phyloP scores from a whole-genome alignment of 2,888 invertebrate species.

The Mylabris sibirica region DNA sequence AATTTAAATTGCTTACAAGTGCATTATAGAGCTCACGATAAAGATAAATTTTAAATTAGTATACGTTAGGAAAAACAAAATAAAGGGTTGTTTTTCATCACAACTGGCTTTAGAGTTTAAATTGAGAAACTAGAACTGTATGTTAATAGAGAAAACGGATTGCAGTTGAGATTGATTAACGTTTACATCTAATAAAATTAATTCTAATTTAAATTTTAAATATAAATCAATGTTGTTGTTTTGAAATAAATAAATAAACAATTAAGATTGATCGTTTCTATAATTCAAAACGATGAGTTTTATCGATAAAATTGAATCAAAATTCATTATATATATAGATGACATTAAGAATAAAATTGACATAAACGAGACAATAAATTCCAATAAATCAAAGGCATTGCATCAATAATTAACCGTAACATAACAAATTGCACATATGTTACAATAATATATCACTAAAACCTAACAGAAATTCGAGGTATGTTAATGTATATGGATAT shows the following conservation, averaged over 20 bases:
- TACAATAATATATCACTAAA: constrained; percentile 46
- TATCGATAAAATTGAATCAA: constrained; percentile 6
- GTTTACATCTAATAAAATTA: neutral
- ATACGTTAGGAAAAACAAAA: too few species aligned
- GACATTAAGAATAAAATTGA: constrained; percentile 11
- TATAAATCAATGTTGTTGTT: too few species aligned
- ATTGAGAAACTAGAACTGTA: neutral
- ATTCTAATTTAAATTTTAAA: neutral
- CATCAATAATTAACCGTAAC: constrained; percentile 47
- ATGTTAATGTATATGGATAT: constrained; percentile 32
- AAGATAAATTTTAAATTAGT: too few species aligned
- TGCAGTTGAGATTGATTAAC: neutral
- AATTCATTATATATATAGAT: neutral
- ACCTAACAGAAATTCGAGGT: constrained; percentile 37
- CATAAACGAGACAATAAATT: constrained; percentile 27
- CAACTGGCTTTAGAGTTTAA: neutral
- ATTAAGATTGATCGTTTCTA: neutral
- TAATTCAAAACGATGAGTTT: neutral
- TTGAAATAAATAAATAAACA: neutral
- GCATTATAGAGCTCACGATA: too few species aligned
- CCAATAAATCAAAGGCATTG: constrained; percentile 29
- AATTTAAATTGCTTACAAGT: too few species aligned
- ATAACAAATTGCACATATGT: constrained; percentile 50
- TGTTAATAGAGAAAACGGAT: neutral
- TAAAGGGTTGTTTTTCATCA: neutral